Evolutionary conservation across 2,113 vertebrate genomes (phyloP).

Genomic region (Sinocyclocheilus maitianheensis): DNA sequence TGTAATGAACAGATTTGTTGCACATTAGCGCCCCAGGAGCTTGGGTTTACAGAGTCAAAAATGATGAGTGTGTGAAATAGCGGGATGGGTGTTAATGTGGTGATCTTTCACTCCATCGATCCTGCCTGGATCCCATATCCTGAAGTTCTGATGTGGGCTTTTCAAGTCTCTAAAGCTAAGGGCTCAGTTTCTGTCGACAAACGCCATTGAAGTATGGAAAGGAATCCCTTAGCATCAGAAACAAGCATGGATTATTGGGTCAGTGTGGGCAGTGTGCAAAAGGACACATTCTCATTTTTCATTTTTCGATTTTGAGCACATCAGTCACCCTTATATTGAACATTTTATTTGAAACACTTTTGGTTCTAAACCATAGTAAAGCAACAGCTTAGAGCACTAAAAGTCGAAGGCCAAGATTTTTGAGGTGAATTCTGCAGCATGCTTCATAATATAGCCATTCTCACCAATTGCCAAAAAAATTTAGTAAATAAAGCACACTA

Average conservation of each 20-base stretch:
- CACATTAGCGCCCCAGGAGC: slow-evolving; percentile 4
- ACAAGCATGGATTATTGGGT: slow-evolving; percentile 27
- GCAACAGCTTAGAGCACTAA: not conserved
- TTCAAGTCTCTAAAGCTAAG: slow-evolving; percentile 7
- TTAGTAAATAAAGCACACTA: not conserved
- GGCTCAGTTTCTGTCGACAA: slow-evolving; percentile 33
- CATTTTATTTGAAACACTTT: slow-evolving; percentile 16
- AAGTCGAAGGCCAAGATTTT: not conserved
- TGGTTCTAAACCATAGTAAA: not conserved
- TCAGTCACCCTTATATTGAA: slow-evolving; percentile 2
- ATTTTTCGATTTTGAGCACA: not conserved
- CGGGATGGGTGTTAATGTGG: slow-evolving; percentile 38
- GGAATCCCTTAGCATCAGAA: slow-evolving; percentile 21
- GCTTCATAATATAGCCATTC: not conserved
- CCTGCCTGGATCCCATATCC: slow-evolving; percentile 13
- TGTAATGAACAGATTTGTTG: slow-evolving; percentile 7
- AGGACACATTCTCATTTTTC: slow-evolving; percentile 16
- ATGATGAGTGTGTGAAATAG: slow-evolving; percentile 39
- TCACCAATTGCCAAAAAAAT: not conserved
- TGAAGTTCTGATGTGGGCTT: slow-evolving; percentile 15
- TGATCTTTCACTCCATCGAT: slow-evolving; percentile 43
- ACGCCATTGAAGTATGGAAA: not conserved
- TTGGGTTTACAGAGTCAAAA: slow-evolving; percentile 22
- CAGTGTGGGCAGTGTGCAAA: not conserved
- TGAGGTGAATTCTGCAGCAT: not conserved